A percentile compares a stretch with the other conserved stretches of the same genome.
These are phyloP conservation scores for Rhynchonycteris naso DNA, from an alignment of 2,797 vertebrate genomes.

Conservation along the genomic window DNA sequence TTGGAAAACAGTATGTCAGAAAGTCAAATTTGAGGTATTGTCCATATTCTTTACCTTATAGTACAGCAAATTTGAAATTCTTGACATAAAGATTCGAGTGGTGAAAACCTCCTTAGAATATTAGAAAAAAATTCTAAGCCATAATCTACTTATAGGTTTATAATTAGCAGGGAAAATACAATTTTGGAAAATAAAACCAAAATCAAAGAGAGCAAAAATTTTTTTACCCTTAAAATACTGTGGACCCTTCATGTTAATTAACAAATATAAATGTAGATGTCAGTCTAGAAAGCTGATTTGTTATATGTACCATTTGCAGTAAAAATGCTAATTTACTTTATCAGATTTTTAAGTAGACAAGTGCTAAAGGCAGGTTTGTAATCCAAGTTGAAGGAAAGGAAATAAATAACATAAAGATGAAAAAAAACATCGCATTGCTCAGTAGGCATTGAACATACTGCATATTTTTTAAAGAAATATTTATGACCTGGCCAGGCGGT, in stretches of 20 bases:
- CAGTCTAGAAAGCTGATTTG: neutral
- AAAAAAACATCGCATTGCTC: neutral
- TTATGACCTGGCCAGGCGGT: no score
- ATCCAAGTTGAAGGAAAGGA: neutral
- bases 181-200: neutral
- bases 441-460: neutral
- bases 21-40: neutral
- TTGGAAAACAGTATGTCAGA: conserved; percentile 45
- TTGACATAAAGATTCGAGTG: conserved; percentile 15
- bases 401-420: neutral
- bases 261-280: neutral
- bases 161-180: neutral
- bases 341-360: neutral
- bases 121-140: neutral
- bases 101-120: neutral
- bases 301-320: neutral
- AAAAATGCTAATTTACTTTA: conserved; percentile 26
- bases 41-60: neutral
- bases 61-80: neutral
- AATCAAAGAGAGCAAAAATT: neutral
- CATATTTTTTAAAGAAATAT: neutral
- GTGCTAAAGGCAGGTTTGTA: neutral
- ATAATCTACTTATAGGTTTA: neutral
- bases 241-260: conserved; percentile 22
- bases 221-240: neutral